Conservation (phyloP, 2,888 invertebrate species). For the Sabatieria punctata region DNA sequence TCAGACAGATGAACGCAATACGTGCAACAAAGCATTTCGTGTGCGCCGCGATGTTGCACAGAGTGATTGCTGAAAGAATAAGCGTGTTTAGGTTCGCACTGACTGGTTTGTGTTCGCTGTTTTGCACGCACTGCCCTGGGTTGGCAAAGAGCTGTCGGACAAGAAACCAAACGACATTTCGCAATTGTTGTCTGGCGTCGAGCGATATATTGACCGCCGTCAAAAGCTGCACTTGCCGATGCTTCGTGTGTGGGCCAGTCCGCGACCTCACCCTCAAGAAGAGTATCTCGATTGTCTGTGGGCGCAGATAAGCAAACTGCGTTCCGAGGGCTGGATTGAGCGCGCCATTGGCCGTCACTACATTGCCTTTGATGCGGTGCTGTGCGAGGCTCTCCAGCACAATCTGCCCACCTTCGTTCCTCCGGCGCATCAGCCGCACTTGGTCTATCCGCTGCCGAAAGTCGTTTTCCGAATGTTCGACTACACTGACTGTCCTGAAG, state of each 20-base stretch:
- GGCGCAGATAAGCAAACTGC: slow-evolving; percentile 76
- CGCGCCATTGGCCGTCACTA: slow-evolving; percentile 82
- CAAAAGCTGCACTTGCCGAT: slow-evolving; percentile 82
- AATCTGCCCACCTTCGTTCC: slow-evolving; percentile 75
- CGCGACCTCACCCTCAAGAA: slow-evolving; percentile 85
- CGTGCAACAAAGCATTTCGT: too few species aligned
- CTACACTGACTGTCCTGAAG: slow-evolving; percentile 90
- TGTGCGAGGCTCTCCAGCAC: slow-evolving; percentile 90
- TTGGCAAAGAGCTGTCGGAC: slow-evolving; percentile 82
- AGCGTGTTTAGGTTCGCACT: slow-evolving; percentile 40
- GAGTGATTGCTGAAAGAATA: too few species aligned
- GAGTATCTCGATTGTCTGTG: slow-evolving; percentile 87
- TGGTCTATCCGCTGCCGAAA: slow-evolving; percentile 78
- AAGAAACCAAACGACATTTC: slow-evolving; percentile 86
- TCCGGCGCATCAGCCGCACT: slow-evolving; percentile 76
- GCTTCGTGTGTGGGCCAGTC: slow-evolving; percentile 80
- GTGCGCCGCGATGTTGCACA: too few species aligned
- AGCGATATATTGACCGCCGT: slow-evolving; percentile 67
- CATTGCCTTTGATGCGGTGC: slow-evolving; percentile 76
- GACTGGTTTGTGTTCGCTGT: slow-evolving; percentile 56
- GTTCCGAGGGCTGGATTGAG: slow-evolving; percentile 88
- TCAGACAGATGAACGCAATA: too few species aligned
- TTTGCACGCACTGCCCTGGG: slow-evolving; percentile 47
- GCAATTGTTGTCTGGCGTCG: slow-evolving; percentile 69
- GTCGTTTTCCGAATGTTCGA: slow-evolving; percentile 88